Percentiles rank a stretch among this genome's conserved stretches.
phyloP scores from a whole-genome alignment of 1,140 invertebrate species.

The Anadara kagoshimensis region DNA sequence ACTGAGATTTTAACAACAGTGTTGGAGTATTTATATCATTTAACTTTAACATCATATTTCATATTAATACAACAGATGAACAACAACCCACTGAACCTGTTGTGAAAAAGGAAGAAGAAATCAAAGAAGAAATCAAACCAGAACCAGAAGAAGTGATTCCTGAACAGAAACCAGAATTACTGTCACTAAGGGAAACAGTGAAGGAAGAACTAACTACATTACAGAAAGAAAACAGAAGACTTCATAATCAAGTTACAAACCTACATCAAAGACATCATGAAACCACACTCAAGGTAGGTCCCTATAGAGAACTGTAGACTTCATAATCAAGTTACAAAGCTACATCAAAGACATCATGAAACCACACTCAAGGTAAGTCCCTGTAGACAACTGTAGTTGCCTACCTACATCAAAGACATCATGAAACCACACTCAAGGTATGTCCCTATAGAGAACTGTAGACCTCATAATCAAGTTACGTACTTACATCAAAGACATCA shows the following conservation, averaged over 20 bases:
- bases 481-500: conserved; percentile 3
- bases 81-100: conserved; percentile 27
- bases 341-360: conserved; percentile 95
- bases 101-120: conserved; percentile 28
- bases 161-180: conserved; percentile 45
- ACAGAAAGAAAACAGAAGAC: conserved; percentile 91
- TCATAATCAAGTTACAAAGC: conserved; percentile 90
- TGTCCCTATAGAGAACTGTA: conserved; percentile 81
- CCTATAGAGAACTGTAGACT: conserved; percentile 88
- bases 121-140: conserved; percentile 40
- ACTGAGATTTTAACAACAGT: too few relatives aligned
- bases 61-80: conserved; percentile 8
- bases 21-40: too few relatives aligned
- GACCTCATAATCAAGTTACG: conserved; percentile 88
- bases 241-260: conserved; percentile 93
- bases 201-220: conserved; percentile 82
- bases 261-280: conserved; percentile 95
- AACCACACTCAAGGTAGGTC: conserved; percentile 86
- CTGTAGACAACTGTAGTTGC: conserved; percentile 73
- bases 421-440: conserved; percentile 65
- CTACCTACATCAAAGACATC: conserved; percentile 64
- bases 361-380: conserved; percentile 86
- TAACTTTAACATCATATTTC: too few relatives aligned
- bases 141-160: conserved; percentile 45
- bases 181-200: conserved; percentile 47